These are phyloP conservation scores for Gila orcuttii DNA, from an alignment of 2,113 vertebrate species.

Conservation along the genomic window DNA sequence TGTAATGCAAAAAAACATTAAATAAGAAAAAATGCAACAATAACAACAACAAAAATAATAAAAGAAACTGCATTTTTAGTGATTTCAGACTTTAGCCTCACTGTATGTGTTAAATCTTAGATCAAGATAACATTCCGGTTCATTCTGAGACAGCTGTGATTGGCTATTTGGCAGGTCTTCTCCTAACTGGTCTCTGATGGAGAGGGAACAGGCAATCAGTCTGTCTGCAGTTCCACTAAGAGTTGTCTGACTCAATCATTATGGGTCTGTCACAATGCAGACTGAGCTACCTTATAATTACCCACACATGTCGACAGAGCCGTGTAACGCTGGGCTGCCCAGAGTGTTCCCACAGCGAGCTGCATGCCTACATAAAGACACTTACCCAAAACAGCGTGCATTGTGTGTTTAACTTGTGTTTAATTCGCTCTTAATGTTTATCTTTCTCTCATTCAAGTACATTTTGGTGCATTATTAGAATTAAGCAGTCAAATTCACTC, in stretches of 20 bases:
- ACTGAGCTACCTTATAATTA: conserved; percentile 47
- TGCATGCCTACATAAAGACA: background rate
- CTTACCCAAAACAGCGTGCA: conserved; percentile 11
- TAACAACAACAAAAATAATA: too few species aligned
- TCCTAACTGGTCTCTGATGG: conserved; percentile 31
- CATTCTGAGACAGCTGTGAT: conserved; percentile 18
- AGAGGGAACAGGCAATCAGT: conserved; percentile 44
- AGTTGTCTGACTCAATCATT: conserved; percentile 53
- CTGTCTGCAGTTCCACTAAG: conserved; percentile 36
- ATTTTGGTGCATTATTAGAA: background rate
- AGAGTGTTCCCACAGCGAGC: background rate
- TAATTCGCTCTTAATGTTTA: background rate
- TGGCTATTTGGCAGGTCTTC: conserved; percentile 39
- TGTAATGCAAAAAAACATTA: background rate
- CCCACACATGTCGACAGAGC: conserved; percentile 25
- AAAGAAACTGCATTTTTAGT: too few species aligned
- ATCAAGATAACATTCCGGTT: conserved; percentile 51
- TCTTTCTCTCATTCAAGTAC: background rate
- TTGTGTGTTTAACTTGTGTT: conserved; percentile 2
- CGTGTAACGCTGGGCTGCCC: background rate
- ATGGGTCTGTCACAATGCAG: conserved; percentile 44
- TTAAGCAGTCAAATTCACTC: background rate
- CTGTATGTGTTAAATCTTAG: conserved; percentile 27
- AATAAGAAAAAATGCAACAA: too few species aligned
- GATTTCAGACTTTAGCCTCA: too few species aligned